Evolutionary conservation across 2,113 vertebrate genomes (phyloP), one percentile per base, ranked within the genome.

Genomic region (Micronycteris hirsuta): DNA sequence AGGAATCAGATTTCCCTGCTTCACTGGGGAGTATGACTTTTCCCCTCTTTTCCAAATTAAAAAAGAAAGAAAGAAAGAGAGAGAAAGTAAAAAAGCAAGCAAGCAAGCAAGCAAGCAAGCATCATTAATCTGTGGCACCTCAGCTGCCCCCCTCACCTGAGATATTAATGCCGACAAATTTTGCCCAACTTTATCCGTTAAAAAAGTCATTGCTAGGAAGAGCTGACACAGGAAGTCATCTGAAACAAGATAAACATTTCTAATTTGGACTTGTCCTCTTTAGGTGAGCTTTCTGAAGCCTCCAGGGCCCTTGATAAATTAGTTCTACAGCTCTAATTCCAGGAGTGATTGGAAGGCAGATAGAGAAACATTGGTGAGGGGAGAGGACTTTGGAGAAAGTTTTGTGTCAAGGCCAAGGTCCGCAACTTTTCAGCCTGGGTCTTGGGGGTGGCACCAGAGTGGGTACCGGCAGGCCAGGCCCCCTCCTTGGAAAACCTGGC

Each of bases 191-290:
- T 22, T 22, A 4, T 24, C 15, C 33, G 3, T 0, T 33, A 4
- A 45, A n/a, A 80, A 93, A 92, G 54, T 17, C 24, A 47, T 85
- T 84, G 65, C 24, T 4, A 45, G 71, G 52, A 70, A 87, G 85
- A 89, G 63, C 83, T n/a, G 86, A 89, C 58, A 4, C 5, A 9
- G 0, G 20, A 67, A 67, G 70, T 81, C 70, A 28, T 73, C 52
- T 77, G 92, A 93, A 96, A 89, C 86, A 97, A 95, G 95, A 96
- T 85, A 96, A 96, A 86, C 82, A 49, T 82, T 97, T 97, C 94
- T 78, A 68, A 96, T 91, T 76, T 96, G 91, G 92, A 78, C 63
- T 22, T 91, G 93, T 19, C 2, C 74, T 95, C 86, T 65, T 93
- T 91, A 85, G 65, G 71, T 86, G 96, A 91, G 89, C 81, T 97